Evolutionary conservation across 2,113 vertebrate species (phyloP), one percentile per base, ranked within the genome.

Genomic region (Heterocephalus glaber): DNA sequence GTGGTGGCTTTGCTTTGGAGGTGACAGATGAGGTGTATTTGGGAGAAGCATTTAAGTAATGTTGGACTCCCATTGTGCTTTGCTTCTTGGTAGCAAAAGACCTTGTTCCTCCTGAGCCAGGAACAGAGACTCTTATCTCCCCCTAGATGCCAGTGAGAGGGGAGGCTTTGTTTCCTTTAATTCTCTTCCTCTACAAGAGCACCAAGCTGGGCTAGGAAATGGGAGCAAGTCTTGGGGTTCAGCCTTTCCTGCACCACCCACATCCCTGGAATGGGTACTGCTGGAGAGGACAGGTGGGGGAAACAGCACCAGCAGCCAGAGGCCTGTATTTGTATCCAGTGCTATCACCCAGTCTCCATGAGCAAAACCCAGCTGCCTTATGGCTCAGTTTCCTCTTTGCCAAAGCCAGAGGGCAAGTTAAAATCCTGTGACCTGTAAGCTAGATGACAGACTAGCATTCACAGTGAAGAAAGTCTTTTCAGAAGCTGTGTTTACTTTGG

Each of bases 401-500:
- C 24, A 35, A 88, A 88, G 56, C 5, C 10, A 80, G 49, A 20
- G 16, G 5, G 10, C n/a, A 11, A 33, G 12, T 54, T 80, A 60
- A 90, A 96, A 72, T 16, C 35, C 24, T 49, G 3, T 47, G 72
- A 26, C 7, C 58, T 74, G 1, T 66, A 47, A 70, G 47, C 76
- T 76, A 72, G 77, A 61, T 94, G 88, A 95, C 85, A 93, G 90
- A 94, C 90, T 1, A 83, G 49, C 86, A 90, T 84, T 91, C 26
- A 17, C 35, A 92, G 28, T 56, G 93, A 91, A 95, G 92, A 92
- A 93, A 74, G 80, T 49, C 72, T 90, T 97, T 94, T 94, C 79
- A 82, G 90, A 92, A 94, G 82, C 92, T 13, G 12, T 89, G 56
- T 97, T 97, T 97, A 86, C 95, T 90, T 72, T 95, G 90, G 81